Evolutionary conservation across 2,113 vertebrate species (phyloP).

Genomic region (Atlantisia rogersi): DNA sequence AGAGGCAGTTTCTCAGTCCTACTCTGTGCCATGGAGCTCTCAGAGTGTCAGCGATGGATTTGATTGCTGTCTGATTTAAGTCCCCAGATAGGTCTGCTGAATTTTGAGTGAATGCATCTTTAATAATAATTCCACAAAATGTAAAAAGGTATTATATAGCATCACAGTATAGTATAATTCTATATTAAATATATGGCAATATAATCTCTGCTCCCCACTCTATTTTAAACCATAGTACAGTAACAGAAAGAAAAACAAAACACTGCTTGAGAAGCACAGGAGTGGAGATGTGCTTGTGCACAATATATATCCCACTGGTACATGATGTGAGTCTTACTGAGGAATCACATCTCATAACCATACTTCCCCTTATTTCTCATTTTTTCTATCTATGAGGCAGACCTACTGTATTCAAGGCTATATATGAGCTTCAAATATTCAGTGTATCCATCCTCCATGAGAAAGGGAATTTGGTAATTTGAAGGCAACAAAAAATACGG

Average conservation of each 20-base stretch:
- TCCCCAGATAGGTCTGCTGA: background rate
- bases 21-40: background rate
- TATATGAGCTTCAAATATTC: background rate
- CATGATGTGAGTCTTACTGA: background rate
- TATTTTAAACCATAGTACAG: background rate
- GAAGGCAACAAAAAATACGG: background rate
- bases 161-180: background rate
- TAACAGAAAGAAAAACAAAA: background rate
- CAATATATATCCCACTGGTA: background rate
- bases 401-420: background rate
- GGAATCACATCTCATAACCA: background rate
- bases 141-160: background rate
- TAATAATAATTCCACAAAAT: background rate
- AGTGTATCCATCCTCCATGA: background rate
- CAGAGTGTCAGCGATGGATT: background rate
- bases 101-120: background rate
- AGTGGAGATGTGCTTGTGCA: background rate
- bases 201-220: background rate
- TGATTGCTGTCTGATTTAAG: background rate
- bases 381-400: background rate
- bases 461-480: slow-evolving; percentile 3
- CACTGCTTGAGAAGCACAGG: background rate
- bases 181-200: background rate
- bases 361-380: background rate
- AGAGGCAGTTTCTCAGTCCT: background rate